phyloP scores from a whole-genome alignment of 2,113 vertebrate genomes.

The Forbesichthys agassizii region DNA sequence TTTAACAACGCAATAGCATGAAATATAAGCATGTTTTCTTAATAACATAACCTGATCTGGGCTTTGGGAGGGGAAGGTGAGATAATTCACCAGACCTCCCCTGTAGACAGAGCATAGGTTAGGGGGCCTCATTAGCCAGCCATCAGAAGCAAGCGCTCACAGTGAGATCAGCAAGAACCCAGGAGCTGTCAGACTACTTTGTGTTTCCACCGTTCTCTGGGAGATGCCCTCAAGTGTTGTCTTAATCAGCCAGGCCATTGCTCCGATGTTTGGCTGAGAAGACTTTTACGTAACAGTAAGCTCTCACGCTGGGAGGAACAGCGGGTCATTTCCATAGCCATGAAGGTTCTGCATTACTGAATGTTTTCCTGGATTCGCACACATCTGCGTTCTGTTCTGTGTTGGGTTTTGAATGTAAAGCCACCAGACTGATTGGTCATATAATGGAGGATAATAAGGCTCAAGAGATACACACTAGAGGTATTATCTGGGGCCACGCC shows the following conservation, averaged over 20 bases:
- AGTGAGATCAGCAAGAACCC: conserved; percentile 23
- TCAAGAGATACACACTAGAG: background rate
- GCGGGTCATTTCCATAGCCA: no score
- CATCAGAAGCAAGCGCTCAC: conserved; percentile 39
- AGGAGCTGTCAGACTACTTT: conserved; percentile 1
- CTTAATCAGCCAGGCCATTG: conserved; percentile 22
- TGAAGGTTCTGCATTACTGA: no score
- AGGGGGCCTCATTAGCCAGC: conserved; percentile 42
- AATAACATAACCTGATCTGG: background rate
- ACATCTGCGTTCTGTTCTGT: no score
- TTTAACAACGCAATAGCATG: no score
- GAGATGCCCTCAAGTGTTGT: conserved; percentile 15
- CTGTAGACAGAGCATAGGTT: conserved; percentile 28
- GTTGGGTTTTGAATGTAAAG: background rate
- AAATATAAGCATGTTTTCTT: background rate
- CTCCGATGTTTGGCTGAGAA: conserved; percentile 16
- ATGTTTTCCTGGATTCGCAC: background rate
- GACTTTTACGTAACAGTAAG: conserved; percentile 17
- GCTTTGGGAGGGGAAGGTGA: conserved; percentile 12
- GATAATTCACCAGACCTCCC: conserved; percentile 11
- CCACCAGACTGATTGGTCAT: conserved; percentile 11
- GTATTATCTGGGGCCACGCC: background rate
- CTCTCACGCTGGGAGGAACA: no score
- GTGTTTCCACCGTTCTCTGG: background rate
- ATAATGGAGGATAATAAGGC: conserved; percentile 4